Evolutionary conservation across 2,113 vertebrate species (phyloP), one percentile per base, ranked within the genome.

Genomic region (Pogonocichla stellata): DNA sequence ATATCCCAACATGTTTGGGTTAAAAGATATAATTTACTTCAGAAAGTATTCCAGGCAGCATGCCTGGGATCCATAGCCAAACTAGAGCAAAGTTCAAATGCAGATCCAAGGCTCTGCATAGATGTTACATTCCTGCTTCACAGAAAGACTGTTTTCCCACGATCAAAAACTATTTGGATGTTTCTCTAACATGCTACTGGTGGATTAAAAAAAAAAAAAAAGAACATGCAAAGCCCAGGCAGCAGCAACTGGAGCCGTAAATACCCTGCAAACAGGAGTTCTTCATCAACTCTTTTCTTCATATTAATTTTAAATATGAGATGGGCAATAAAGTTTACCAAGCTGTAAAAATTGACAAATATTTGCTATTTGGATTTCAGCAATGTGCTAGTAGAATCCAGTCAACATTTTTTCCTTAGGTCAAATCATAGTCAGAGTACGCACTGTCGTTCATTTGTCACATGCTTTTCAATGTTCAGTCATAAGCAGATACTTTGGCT

Each of bases 211-310:
- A 33, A 62, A 40, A 17, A 81, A 13, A 14, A n/a, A 75, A 16
- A 38, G 15, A 86, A 58, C 13, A n/a, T 1, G 17, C 69, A 60
- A 70, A 95, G 8, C 67, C 20, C 85, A 90, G 57, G 16, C 70
- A 92, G 48, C 79, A 92, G 82, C 48, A 89, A 89, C 8, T 65
- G 89, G 74, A 90, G n/a, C 45, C 89, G 51, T 58, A 51, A 79
- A 91, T 13, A 88, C 66, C 23, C 34, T 71, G 58, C 57, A 84
- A 92, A 93, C 1, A 90, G n/a, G 54, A 8, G 24, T 58, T 72
- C 51, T 95, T 85, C 66, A 91, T 95, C 90, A 95, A 86, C 28
- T 62, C 38, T 40, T 79, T 66, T 78, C 20, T 87, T 93, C 71
- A 16, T 67, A 50, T n/a, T 89, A 54, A 80, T 69, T 93, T 72